Evolutionary conservation across 2,113 vertebrate species (phyloP).

Genomic region (Antigone vipio): DNA sequence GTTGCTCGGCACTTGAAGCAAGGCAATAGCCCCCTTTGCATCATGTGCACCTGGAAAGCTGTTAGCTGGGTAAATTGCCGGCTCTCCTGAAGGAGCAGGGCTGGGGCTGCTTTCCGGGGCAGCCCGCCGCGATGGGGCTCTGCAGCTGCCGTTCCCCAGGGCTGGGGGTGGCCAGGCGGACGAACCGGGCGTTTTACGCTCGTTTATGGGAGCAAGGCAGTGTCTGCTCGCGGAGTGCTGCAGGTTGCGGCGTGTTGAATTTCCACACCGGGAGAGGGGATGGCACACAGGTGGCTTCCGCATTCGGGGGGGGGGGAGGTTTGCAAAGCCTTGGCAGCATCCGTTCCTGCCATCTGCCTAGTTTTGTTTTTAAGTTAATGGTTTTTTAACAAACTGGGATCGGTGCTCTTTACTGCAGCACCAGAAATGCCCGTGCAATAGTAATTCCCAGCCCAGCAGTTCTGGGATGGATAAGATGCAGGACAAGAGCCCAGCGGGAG

Average conservation of each 20-base stretch:
- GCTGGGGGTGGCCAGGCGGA: not conserved
- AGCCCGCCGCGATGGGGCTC: not conserved
- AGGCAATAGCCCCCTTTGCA: not conserved
- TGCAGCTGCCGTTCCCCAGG: not conserved
- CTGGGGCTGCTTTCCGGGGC: not conserved
- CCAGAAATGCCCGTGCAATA: accelerated
- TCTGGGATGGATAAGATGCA: not conserved
- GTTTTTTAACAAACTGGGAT: accelerated
- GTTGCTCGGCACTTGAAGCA: not conserved
- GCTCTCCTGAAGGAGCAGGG: not conserved
- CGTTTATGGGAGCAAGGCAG: not conserved
- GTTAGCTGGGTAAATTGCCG: too few relatives aligned
- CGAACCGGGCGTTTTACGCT: not conserved
- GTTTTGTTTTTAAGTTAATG: not conserved
- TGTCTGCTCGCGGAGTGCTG: not conserved
- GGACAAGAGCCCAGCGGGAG: not conserved
- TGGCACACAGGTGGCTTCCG: not conserved
- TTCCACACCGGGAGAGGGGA: not conserved
- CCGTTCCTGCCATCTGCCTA: not conserved
- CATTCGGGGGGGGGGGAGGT: too few relatives aligned
- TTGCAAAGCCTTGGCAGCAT: not conserved
- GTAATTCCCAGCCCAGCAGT: not conserved
- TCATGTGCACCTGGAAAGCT: not conserved
- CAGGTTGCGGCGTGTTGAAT: not conserved
- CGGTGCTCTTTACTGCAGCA: not conserved